Conservation (phyloP, 2,113 vertebrate genomes). For the Bubo blakistoni region DNA sequence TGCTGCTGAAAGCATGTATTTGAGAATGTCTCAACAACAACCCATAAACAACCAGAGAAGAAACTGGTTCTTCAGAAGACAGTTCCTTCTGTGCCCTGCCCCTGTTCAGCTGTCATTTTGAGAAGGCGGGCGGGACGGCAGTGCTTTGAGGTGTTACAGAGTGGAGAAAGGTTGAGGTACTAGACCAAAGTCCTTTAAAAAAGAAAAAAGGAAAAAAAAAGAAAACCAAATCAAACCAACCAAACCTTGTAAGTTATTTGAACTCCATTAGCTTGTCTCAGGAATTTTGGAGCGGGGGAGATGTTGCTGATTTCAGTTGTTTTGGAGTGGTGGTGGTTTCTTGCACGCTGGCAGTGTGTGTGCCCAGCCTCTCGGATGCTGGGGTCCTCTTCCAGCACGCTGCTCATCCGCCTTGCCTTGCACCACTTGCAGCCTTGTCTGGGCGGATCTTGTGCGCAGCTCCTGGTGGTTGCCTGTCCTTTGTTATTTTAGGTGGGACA, state of each 20-base stretch:
- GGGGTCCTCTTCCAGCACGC: not conserved
- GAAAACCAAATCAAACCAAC: fast-evolving
- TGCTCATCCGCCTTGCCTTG: not conserved
- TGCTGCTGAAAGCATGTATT: not conserved
- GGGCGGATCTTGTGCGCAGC: not conserved
- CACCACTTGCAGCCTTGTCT: not conserved
- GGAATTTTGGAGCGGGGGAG: not conserved
- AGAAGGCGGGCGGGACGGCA: fast-evolving
- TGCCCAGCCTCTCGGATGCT: not conserved
- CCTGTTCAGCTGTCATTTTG: not conserved
- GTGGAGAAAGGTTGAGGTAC: not conserved
- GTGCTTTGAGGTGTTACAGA: not conserved
- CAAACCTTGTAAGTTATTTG: not conserved
- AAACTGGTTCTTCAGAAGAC: not conserved
- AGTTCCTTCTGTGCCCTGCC: not conserved
- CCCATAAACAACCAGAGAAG: not conserved
- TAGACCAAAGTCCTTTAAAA: not conserved
- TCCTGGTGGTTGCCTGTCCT: not conserved
- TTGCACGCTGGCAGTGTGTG: not conserved
- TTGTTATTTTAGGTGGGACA: not conserved
- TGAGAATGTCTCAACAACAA: not conserved
- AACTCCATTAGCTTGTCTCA: not conserved
- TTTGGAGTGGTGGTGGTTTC: not conserved
- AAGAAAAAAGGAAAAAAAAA: not conserved
- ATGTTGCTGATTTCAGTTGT: not conserved